Conservation (phyloP, 2,888 invertebrate species). For the Mythimna impura region DNA sequence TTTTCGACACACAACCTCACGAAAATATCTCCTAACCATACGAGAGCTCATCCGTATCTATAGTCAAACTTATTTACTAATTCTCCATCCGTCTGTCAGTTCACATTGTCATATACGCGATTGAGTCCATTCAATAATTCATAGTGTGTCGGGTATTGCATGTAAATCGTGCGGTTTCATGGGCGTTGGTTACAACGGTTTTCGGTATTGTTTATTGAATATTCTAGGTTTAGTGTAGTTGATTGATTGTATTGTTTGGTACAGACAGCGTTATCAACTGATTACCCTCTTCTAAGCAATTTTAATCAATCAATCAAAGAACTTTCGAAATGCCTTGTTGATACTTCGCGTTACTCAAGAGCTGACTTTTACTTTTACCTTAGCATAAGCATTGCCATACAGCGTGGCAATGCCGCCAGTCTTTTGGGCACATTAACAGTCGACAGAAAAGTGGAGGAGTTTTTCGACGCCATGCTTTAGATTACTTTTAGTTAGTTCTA, state of each 20-base stretch:
- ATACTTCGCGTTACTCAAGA: no score
- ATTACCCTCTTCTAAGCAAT: no score
- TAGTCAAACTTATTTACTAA: conserved; percentile 75
- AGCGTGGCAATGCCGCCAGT: no score
- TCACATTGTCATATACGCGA: conserved; percentile 62
- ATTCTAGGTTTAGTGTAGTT: conserved; percentile 12
- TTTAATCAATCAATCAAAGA: no score
- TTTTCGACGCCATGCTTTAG: no score
- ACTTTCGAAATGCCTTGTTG: no score
- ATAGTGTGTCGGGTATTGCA: conserved; percentile 53
- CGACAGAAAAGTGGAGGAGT: no score
- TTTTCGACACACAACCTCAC: conserved; percentile 12
- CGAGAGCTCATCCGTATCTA: conserved; percentile 23
- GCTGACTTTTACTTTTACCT: no score
- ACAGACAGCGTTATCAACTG: background rate
- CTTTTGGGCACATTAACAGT: no score
- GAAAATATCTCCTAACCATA: conserved; percentile 38
- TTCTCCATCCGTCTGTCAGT: conserved; percentile 65
- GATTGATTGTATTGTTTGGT: conserved; percentile 18
- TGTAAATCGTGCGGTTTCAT: conserved; percentile 63
- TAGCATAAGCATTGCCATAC: no score
- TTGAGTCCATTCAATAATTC: conserved; percentile 67
- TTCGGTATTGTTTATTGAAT: conserved; percentile 42
- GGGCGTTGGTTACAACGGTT: conserved; percentile 31
- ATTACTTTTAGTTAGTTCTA: no score